Base-by-base conservation (phyloP, 2,888 invertebrate genomes). In the Maniola hyperantus region DNA sequence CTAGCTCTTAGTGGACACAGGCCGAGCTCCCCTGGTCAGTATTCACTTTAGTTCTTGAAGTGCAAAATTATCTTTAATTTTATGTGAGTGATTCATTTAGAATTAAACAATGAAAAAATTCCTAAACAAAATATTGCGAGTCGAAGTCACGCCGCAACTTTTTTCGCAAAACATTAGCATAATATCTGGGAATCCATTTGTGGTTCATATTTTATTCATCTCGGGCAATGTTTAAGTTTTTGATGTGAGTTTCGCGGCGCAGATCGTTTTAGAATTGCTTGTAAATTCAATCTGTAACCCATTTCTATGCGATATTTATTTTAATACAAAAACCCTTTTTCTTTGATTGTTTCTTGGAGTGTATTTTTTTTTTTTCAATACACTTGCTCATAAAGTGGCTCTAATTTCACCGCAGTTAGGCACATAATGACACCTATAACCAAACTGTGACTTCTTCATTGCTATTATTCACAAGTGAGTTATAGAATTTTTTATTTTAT, bases 141-240 rank as follows among this genome's bases (percentile, higher is more conserved):
- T 11, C 20, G 20, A 36, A 36, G 55, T 18, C 55, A 11, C 46
- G 51, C 11, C 55, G 54, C n/a, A 33, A 61, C 15, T 73, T 71
- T 73, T 72, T 70, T 70, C 54, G 20, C 62, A 70, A 70, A 65
- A 69, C 71, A 73, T 73, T 75, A 70, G 67, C 73, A 74, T 74
- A 71, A 73, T 74, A 71, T 72, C 71, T 53, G 59, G 50, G 64
- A 72, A 66, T 70, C 62, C 68, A 51, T 68, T 58, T 46, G 42
- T 42, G 58, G 58, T 58, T 58, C 58, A 58, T 58, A 44, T 58
- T 44, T 58, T 44, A 58, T 58, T 58, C 58, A 58, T 58, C 6
- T n/a, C 58, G 44, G 26, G 33, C 59, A 46, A n/a, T 59, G 59
- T 59, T 59, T 34, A 59, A 59, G 59, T 46, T 59, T 57, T 59